Percentiles rank a stretch among this genome's conserved stretches.
Evolutionary conservation across 92 coral and sea anemone species (phyloP).

Genomic region (Porites lobata): DNA sequence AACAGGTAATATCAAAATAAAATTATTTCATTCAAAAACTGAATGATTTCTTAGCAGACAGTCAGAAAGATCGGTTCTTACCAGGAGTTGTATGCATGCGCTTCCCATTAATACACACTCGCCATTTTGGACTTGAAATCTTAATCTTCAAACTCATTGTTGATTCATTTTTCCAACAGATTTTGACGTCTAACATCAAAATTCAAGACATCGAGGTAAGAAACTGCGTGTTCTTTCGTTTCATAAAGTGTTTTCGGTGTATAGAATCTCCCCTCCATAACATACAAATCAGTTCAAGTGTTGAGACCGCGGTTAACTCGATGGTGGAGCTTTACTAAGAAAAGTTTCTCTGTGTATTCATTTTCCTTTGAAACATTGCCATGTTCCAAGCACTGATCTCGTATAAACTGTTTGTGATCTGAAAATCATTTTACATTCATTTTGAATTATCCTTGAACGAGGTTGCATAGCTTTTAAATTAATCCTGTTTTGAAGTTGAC

Average conservation of each 20-base stretch:
- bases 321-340: too few relatives aligned
- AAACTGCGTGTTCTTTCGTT: not conserved
- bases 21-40: not conserved
- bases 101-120: not conserved
- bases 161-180: conserved; percentile 25
- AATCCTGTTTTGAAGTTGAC: too few relatives aligned
- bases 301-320: too few relatives aligned
- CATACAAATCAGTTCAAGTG: not conserved
- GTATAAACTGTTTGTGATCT: too few relatives aligned
- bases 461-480: too few relatives aligned
- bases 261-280: not conserved
- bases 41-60: not conserved
- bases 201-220: conserved; percentile 4
- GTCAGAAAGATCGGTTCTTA: not conserved
- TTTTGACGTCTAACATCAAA: not conserved
- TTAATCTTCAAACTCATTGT: not conserved
- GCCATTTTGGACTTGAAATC: not conserved
- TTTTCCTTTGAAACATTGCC: too few relatives aligned
- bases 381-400: too few relatives aligned
- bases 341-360: too few relatives aligned
- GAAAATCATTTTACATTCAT: too few relatives aligned
- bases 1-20: not conserved
- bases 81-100: not conserved
- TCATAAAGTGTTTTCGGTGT: not conserved
- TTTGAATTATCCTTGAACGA: too few relatives aligned